These are phyloP conservation scores for Coregonus ussuriensis DNA, from an alignment of 2,797 vertebrate species.

Conservation along the genomic window DNA sequence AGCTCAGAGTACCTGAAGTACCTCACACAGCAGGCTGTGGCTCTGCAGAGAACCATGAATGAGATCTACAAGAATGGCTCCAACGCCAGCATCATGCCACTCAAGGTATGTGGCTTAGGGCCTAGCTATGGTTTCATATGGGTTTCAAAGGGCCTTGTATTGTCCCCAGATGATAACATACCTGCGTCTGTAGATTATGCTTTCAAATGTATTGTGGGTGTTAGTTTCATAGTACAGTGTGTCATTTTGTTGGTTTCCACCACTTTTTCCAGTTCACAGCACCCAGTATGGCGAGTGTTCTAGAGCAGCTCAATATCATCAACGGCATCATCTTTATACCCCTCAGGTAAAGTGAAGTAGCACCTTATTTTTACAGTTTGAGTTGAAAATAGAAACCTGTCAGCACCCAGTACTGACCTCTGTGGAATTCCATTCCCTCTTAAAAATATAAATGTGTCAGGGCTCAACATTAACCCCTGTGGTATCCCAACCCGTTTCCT, in stretches of 20 bases:
- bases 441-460: background rate
- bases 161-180: too few relatives aligned
- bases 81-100: conserved; percentile 79
- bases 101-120: conserved; percentile 77
- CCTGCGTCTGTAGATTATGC: conserved; percentile 27
- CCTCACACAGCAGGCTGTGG: conserved; percentile 90
- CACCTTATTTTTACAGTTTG: background rate
- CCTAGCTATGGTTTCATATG: background rate
- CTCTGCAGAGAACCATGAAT: conserved; percentile 90
- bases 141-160: background rate
- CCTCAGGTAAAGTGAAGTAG: conserved; percentile 82
- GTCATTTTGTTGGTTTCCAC: conserved; percentile 5
- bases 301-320: conserved; percentile 98
- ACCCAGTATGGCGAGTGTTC: conserved; percentile 95
- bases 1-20: conserved; percentile 92
- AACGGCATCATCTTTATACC: conserved; percentile 99
- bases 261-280: conserved; percentile 87
- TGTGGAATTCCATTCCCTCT: background rate
- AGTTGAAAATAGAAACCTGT: background rate
- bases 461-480: background rate
- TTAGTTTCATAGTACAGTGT: background rate
- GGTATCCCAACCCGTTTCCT: background rate
- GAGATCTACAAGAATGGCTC: conserved; percentile 86
- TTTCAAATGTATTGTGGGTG: background rate
- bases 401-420: background rate